phyloP scores from a whole-genome alignment of 2,888 invertebrate genomes.

The Melinopterus prodromus region DNA sequence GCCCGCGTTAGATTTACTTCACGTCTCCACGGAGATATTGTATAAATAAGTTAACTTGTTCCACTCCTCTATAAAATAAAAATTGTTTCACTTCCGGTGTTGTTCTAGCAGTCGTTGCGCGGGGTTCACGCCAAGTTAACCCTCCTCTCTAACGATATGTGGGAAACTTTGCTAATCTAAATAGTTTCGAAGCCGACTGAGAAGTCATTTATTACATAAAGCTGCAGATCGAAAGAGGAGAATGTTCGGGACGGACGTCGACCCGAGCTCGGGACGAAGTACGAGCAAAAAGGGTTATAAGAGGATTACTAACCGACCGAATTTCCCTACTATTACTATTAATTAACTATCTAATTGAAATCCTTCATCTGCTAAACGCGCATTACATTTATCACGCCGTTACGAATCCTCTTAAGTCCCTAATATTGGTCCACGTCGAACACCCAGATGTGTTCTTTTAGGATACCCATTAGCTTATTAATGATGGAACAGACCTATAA shows the following conservation, averaged over 20 bases:
- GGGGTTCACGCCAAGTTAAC: neutral
- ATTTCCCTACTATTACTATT: conserved; percentile 20
- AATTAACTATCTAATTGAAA: conserved; percentile 25
- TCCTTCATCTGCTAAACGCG: conserved; percentile 20
- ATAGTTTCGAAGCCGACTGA: conserved; percentile 28
- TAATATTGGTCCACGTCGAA: conserved; percentile 5
- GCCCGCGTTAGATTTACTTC: conserved; percentile 48
- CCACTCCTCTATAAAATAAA: conserved; percentile 30
- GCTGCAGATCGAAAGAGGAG: conserved; percentile 23
- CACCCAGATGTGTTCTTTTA: neutral
- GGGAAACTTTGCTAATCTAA: conserved; percentile 33
- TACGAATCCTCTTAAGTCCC: conserved; percentile 8
- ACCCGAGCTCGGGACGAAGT: neutral
- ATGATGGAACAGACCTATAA: neutral
- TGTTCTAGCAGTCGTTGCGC: conserved; percentile 1
- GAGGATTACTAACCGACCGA: conserved; percentile 20
- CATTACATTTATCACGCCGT: conserved; percentile 22
- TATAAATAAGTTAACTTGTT: conserved; percentile 49
- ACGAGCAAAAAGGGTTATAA: conserved; percentile 15
- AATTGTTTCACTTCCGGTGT: conserved; percentile 31
- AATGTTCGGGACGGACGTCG: conserved; percentile 19
- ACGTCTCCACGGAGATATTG: conserved; percentile 48
- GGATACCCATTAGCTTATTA: neutral
- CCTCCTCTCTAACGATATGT: conserved; percentile 28
- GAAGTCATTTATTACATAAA: conserved; percentile 26